These are phyloP conservation scores for Phyllostomus hastatus DNA, from an alignment of 2,113 vertebrate species.

Conservation along the genomic window DNA sequence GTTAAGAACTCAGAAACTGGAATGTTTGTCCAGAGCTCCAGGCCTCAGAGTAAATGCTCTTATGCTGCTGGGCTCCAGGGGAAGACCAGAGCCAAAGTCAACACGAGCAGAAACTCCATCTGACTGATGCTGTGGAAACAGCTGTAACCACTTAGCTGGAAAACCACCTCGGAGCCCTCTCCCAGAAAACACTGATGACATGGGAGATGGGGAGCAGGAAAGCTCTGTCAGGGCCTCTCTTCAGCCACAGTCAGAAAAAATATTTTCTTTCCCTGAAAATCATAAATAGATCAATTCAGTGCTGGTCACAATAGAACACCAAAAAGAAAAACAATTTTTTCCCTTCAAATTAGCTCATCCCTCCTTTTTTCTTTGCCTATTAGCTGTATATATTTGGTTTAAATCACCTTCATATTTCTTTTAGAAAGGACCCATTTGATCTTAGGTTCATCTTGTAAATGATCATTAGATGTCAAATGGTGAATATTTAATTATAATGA, in stretches of 20 bases:
- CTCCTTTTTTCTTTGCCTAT: neutral
- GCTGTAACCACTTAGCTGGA: slow-evolving; percentile 94
- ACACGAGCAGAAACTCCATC: slow-evolving; percentile 90
- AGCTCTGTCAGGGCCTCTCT: slow-evolving; percentile 82
- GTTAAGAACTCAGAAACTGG: slow-evolving; percentile 88
- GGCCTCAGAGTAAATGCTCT: slow-evolving; percentile 83
- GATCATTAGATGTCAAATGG: slow-evolving; percentile 38
- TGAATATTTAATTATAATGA: slow-evolving; percentile 45
- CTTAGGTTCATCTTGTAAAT: neutral
- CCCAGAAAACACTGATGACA: slow-evolving; percentile 86
- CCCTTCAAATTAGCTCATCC: neutral
- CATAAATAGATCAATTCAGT: slow-evolving; percentile 79
- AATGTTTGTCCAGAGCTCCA: slow-evolving; percentile 89
- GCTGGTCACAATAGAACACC: slow-evolving; percentile 74
- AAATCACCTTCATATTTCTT: neutral
- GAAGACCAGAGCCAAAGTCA: slow-evolving; percentile 88
- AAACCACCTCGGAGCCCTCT: slow-evolving; percentile 88
- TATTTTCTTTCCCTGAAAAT: slow-evolving; percentile 80
- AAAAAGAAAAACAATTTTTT: neutral
- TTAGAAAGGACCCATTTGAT: neutral
- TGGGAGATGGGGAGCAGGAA: slow-evolving; percentile 85
- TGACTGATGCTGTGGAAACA: slow-evolving; percentile 92
- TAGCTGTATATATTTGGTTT: slow-evolving; percentile 28
- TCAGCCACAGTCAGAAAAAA: slow-evolving; percentile 82
- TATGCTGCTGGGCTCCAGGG: slow-evolving; percentile 86